Base-by-base conservation (phyloP, 1,140 invertebrate genomes). In the Philaenus spumarius region DNA sequence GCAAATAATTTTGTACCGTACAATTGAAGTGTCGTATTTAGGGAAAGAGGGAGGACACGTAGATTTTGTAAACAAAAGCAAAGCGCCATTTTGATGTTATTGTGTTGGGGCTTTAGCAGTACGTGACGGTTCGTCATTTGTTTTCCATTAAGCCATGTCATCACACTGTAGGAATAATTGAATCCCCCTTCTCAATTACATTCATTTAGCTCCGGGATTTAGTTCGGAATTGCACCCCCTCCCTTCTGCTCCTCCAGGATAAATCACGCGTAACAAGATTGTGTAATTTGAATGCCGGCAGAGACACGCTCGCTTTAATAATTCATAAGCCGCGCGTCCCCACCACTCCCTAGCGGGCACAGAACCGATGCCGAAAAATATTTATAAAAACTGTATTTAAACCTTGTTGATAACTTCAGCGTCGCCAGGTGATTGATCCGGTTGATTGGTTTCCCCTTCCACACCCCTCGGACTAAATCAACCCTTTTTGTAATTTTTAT, bases 211-310 rank as follows among this genome's bases (percentile, higher is more conserved):
- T 34, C 34, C 24, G 14, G 48, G 48, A 51, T 51, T 51, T 51
- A 51, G 48, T 51, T 51, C 48, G 48, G 48, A 51, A 51, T 51
- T 51, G 48, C 48, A 30, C 48, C 48, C 12, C 6, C 2, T 24
- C 46, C 12, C 3, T 23, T 24, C 45, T 23, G 12, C 23, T 20
- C 23, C 47, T 5, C 47, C n/a, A 26, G 48, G 48, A 51, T 51
- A 51, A 51, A 51, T 51, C 48, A 51, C 48, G 48, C 48, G 48
- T 51, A 51, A 51, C 48, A 51, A 51, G 48, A 51, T 51, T 51
- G 48, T 51, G 34, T 51, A 51, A 51, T 51, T 51, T 51, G 48
- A 51, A 51, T 51, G 48, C 24, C 46, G 23, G 45, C 45, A 23
- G 23, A 20, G 45, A 47, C 12, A 26, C 48, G 9, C 6, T 26